A percentile compares a stretch with the other conserved stretches of the same genome.
Conservation (phyloP, 2,113 vertebrate genomes). For the Phrynosoma blainvillii region DNA sequence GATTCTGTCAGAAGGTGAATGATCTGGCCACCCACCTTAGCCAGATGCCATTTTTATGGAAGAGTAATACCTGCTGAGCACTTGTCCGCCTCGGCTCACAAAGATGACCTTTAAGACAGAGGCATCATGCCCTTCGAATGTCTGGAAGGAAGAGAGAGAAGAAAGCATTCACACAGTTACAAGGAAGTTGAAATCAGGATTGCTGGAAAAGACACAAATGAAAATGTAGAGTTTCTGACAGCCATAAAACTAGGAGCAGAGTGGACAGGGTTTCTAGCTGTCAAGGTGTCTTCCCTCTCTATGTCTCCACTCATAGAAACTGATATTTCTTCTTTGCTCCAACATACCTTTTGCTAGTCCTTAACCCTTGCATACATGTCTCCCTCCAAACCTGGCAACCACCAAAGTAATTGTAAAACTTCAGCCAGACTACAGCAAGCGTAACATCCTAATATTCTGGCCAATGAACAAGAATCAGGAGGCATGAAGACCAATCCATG, state of each 20-base stretch:
- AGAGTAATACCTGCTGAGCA: slow-evolving; percentile 88
- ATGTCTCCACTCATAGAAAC: too few relatives aligned
- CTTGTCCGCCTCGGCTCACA: slow-evolving; percentile 89
- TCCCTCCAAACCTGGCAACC: too few relatives aligned
- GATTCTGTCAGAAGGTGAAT: background rate
- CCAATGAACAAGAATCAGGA: fast-evolving
- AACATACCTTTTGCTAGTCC: too few relatives aligned
- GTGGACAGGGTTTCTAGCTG: too few relatives aligned
- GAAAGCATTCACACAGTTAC: background rate
- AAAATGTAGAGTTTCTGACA: too few relatives aligned
- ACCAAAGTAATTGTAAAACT: too few relatives aligned
- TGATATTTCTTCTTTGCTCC: too few relatives aligned
- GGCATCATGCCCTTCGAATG: slow-evolving; percentile 96
- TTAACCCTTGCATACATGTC: too few relatives aligned
- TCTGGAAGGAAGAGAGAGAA: slow-evolving; percentile 71
- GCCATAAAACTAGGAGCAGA: too few relatives aligned
- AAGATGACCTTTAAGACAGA: slow-evolving; percentile 95
- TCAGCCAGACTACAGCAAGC: too few relatives aligned
- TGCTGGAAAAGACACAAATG: background rate
- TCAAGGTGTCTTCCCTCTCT: too few relatives aligned
- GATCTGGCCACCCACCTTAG: background rate
- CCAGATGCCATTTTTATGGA: background rate
- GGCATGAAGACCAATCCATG: background rate
- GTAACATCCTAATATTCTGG: background rate
- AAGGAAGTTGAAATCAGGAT: too few relatives aligned